Base-by-base conservation (phyloP, 2,888 invertebrate genomes). In the Eristalis tenax region DNA sequence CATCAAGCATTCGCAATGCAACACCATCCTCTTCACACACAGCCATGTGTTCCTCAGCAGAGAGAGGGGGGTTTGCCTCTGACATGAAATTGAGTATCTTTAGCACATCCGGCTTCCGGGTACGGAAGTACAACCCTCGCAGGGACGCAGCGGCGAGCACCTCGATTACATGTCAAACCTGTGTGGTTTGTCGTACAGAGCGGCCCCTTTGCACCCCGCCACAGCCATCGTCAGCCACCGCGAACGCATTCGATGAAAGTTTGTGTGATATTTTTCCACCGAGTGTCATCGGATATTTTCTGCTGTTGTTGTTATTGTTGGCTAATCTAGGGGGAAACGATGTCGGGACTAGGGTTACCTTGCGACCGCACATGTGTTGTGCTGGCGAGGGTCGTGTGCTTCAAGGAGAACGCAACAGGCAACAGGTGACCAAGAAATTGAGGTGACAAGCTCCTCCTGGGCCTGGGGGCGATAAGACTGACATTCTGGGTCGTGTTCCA, bases 401-500 rank as follows among this genome's bases (percentile, higher is more conserved):
- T 38, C 13, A 32, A 43, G 11, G 35, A 35, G 22, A 32, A 35
- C 15, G 11, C 40, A 28, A 32, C 26, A 35, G n/a, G 64, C 77
- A 77, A 69, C 77, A 77, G 77, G 77, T 77, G 77, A 70, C 50
- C 43, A 22, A 26, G 56, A 32, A 50, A 50, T 50, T 18, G 50
- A 50, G 50, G 50, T 50, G 50, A 6, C 50, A 50, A 50, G 8
- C 50, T 50, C 50, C 50, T 50, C 32, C 32, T 32, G 32, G 1
- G 32, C 32, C 8, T 10, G 8, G 50, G 50, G 50, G 18, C 50
- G 59, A 64, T 70, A 64, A 22, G 38, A 15, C 32, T 8, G 18
- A 8, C n/a, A 66, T 79, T 79, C 35, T 61, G 56, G 38, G 73
- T 74, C 80, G 73, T 68, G 66, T 43, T 66, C 66, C 66, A 73